Percentiles rank a stretch among this genome's conserved stretches.
phyloP scores from a whole-genome alignment of 2,113 vertebrate species.

The Epinephelus lanceolatus region DNA sequence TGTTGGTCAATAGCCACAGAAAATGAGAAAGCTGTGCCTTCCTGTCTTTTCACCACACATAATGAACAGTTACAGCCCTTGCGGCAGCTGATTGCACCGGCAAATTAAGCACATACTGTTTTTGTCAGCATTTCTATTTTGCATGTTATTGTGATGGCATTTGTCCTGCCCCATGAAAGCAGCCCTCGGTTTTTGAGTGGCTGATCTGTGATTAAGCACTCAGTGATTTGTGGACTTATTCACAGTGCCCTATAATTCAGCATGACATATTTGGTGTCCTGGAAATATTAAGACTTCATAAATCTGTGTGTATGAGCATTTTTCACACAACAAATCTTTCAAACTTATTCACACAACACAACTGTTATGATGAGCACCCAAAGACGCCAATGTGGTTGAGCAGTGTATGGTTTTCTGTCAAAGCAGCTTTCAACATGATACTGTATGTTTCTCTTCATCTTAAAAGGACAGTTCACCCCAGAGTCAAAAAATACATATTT shows the following conservation, averaged over 20 bases:
- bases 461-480: too few relatives aligned
- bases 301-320: neutral
- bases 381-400: neutral
- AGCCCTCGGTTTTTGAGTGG: neutral
- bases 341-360: neutral
- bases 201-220: conserved; percentile 36
- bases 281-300: neutral
- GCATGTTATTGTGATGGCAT: neutral
- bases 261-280: neutral
- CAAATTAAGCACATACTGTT: conserved; percentile 15
- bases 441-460: neutral
- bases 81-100: conserved; percentile 19
- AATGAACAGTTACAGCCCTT: conserved; percentile 32
- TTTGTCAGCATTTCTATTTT: conserved; percentile 1
- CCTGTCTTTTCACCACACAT: neutral
- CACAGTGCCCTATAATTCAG: neutral
- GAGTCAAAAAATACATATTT: too few relatives aligned
- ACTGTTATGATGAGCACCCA: neutral
- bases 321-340: neutral
- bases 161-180: neutral
- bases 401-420: neutral
- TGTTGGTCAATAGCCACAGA: neutral
- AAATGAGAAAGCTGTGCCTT: neutral
- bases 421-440: neutral
- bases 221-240: neutral